Base-by-base conservation (phyloP, 2,888 invertebrate species). In the Quadroppia sp. region DNA sequence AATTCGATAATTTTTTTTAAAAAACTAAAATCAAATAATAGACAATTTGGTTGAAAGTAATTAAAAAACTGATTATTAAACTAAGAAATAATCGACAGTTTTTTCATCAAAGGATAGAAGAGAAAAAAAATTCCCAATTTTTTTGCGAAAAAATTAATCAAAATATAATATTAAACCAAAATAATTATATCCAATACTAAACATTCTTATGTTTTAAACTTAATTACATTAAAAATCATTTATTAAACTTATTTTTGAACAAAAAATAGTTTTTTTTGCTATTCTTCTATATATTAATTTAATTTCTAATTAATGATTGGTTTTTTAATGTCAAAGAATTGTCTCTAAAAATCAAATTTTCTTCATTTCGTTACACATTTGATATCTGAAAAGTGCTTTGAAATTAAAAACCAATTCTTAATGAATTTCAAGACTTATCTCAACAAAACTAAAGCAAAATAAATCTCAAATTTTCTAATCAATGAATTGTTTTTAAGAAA, bases 271-370 rank as follows among this genome's bases (percentile, higher is more conserved):
- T n/a, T n/a, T 61, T 61, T 61, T 53, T 53, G 1, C 3, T 17
- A 6, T 4, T 61, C n/a, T 61, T 61, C n/a, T n/a, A n/a, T n/a
- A n/a, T n/a, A n/a, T n/a, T n/a, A n/a, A n/a, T 61, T 30, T 30
- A 61, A 61, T 61, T 61, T 61, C 61, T 61, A 61, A 61, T 61
- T 61, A 61, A 61, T 61, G 61, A 61, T 61, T 17, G 61, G 32
- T 61, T 61, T 61, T 61, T 4, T 36, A 36, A 36, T 36, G 36
- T 17, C 17, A 17, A 17, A 45, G 17, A n/a, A n/a, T n/a, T n/a
- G n/a, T n/a, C n/a, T 17, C 17, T 11, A 17, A 45, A 45, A 45
- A 45, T 45, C 45, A 45, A 45, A 17, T 45, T 17, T n/a, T 50
- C 15, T 17, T 40, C 40, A 9, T 17, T 45, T 0, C 4, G 11